A percentile compares a stretch with the other conserved stretches of the same genome.
Conservation (phyloP, 2,888 invertebrate species). For the Itoplectis maculator region DNA sequence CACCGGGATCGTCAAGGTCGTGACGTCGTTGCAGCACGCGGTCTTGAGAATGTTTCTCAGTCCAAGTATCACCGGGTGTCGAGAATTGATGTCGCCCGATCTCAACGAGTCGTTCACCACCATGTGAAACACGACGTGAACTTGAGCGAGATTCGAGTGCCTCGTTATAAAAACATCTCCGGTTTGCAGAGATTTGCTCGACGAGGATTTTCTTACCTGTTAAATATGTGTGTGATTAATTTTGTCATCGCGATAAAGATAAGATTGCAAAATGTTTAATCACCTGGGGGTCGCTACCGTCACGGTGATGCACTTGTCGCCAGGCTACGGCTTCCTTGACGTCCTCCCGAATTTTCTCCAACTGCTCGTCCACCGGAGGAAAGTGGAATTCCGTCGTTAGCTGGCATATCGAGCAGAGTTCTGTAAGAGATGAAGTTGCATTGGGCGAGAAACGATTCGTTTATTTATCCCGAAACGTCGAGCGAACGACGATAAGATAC, state of each 20-base stretch:
- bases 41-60: slow-evolving; percentile 97
- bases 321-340: slow-evolving; percentile 87
- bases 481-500: slow-evolving; percentile 78
- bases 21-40: slow-evolving; percentile 97
- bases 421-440: slow-evolving; percentile 83
- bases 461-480: neutral
- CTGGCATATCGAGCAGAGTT: slow-evolving; percentile 90
- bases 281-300: slow-evolving; percentile 81
- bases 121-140: slow-evolving; percentile 98
- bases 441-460: slow-evolving; percentile 8
- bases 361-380: slow-evolving; percentile 92
- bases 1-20: slow-evolving; percentile 96
- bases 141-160: slow-evolving; percentile 97
- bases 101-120: slow-evolving; percentile 93
- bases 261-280: slow-evolving; percentile 27
- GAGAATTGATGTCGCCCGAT: slow-evolving; percentile 95
- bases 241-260: too few species aligned
- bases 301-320: slow-evolving; percentile 82
- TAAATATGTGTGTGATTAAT: slow-evolving; percentile 30
- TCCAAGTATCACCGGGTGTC: slow-evolving; percentile 97
- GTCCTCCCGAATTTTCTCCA: slow-evolving; percentile 89
- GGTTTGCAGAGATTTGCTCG: slow-evolving; percentile 88
- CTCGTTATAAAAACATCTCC: slow-evolving; percentile 95
- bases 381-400: slow-evolving; percentile 98
- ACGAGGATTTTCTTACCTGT: slow-evolving; percentile 83